Percentiles rank a stretch among this genome's conserved stretches.
These are phyloP conservation scores for Thunnus thynnus DNA, from an alignment of 2,113 vertebrate species.

Conservation along the genomic window DNA sequence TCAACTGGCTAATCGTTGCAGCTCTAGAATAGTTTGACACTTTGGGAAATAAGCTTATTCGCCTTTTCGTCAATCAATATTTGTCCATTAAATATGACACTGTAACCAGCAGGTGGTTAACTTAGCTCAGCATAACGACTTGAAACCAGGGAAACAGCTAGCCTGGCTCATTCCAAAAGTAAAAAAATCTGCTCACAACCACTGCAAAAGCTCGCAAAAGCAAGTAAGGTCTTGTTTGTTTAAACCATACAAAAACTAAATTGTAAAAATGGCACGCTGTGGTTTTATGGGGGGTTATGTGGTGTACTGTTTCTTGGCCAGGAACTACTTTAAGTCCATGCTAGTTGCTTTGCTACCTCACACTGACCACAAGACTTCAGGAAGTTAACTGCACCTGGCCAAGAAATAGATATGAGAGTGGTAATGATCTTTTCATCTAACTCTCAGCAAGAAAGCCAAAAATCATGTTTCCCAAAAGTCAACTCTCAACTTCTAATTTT, in stretches of 20 bases:
- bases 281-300: not conserved
- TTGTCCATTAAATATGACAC: too few species aligned
- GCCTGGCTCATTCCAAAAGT: not conserved
- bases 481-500: constrained; percentile 6
- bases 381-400: not conserved
- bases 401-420: constrained; percentile 14
- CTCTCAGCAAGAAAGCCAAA: not conserved
- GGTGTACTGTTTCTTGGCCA: not conserved
- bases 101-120: too few species aligned
- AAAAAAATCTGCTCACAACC: not conserved
- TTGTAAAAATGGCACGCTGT: not conserved
- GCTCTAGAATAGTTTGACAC: not conserved
- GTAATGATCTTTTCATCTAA: constrained; percentile 9
- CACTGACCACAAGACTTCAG: not conserved
- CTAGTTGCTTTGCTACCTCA: not conserved
- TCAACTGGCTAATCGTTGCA: too few species aligned
- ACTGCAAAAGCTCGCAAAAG: not conserved
- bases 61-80: not conserved
- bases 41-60: not conserved
- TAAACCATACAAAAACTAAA: not conserved
- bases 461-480: constrained; percentile 1
- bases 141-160: not conserved
- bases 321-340: not conserved
- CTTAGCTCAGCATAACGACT: not conserved
- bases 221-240: not conserved